Percentiles rank a stretch among this genome's conserved stretches.
phyloP scores from a whole-genome alignment of 1,140 invertebrate genomes.

The Euwallacea fornicatus region DNA sequence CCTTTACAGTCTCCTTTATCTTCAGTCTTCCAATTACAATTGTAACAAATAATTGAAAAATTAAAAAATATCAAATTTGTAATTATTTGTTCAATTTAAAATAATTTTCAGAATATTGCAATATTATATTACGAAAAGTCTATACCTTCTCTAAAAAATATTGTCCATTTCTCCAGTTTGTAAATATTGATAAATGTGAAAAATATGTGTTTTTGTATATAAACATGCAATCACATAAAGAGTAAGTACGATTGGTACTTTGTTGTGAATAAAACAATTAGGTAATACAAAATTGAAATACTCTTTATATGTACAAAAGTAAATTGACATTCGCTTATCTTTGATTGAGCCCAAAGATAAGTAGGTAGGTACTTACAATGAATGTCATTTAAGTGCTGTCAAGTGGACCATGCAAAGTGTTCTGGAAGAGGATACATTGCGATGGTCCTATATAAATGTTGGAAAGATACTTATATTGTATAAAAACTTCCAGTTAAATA shows the following conservation, averaged over 20 bases:
- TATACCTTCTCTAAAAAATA: too few relatives aligned
- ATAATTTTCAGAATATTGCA: too few relatives aligned
- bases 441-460: slow-evolving; percentile 1
- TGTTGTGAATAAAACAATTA: slow-evolving; percentile 21
- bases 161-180: too few relatives aligned
- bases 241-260: slow-evolving; percentile 32
- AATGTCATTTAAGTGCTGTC: neutral
- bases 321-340: slow-evolving; percentile 8
- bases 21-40: too few relatives aligned
- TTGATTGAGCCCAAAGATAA: slow-evolving; percentile 31
- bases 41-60: too few relatives aligned
- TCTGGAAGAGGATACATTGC: slow-evolving; percentile 9
- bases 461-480: slow-evolving; percentile 10
- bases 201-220: slow-evolving; percentile 2
- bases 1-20: too few relatives aligned
- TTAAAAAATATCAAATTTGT: too few relatives aligned
- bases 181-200: neutral
- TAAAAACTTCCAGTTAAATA: slow-evolving; percentile 26
- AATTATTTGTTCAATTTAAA: too few relatives aligned
- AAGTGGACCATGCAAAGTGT: slow-evolving; percentile 1
- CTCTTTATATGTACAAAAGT: neutral
- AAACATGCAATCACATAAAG: slow-evolving; percentile 10
- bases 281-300: neutral
- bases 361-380: neutral
- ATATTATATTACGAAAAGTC: too few relatives aligned